Conservation (phyloP, 2,888 invertebrate species). For the Tetragonula carbonaria region DNA sequence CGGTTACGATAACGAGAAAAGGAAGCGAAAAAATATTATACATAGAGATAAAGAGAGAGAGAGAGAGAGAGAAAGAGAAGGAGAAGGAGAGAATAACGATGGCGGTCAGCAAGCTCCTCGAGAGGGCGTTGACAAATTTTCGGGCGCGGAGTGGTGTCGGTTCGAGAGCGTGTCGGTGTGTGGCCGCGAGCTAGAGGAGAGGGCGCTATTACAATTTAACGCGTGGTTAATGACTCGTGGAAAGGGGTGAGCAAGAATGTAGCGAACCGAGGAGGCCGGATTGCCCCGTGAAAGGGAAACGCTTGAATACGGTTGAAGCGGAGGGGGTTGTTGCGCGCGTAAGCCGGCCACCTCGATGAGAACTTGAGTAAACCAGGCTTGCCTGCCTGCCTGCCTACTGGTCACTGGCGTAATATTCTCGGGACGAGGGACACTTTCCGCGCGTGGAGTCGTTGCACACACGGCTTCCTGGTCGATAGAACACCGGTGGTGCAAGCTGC, state of each 20-base stretch:
- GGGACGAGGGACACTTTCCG: slow-evolving; percentile 64
- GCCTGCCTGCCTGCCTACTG: not conserved
- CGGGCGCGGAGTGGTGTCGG: not conserved
- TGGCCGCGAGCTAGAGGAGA: not conserved
- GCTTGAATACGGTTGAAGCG: slow-evolving; percentile 73
- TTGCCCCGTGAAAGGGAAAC: slow-evolving; percentile 71
- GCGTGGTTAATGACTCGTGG: slow-evolving; percentile 70
- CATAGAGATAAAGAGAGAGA: no score
- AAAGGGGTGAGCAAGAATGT: slow-evolving; percentile 68
- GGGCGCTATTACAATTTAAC: slow-evolving; percentile 60
- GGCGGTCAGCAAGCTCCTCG: slow-evolving; percentile 1
- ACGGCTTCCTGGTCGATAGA: slow-evolving; percentile 77
- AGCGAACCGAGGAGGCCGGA: slow-evolving; percentile 66
- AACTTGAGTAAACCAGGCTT: slow-evolving; percentile 56
- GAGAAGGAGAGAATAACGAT: not conserved
- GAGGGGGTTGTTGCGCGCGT: slow-evolving; percentile 52
- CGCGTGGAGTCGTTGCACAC: slow-evolving; percentile 47
- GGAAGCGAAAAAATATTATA: no score
- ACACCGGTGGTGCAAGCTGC: slow-evolving; percentile 45
- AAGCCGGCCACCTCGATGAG: slow-evolving; percentile 47
- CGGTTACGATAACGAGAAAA: no score
- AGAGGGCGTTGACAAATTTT: slow-evolving; percentile 29
- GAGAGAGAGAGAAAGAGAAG: no score
- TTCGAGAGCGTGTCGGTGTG: not conserved
- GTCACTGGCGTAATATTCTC: slow-evolving; percentile 73